Base-by-base conservation (phyloP, 2,888 invertebrate species). In the Cheilosia soror region DNA sequence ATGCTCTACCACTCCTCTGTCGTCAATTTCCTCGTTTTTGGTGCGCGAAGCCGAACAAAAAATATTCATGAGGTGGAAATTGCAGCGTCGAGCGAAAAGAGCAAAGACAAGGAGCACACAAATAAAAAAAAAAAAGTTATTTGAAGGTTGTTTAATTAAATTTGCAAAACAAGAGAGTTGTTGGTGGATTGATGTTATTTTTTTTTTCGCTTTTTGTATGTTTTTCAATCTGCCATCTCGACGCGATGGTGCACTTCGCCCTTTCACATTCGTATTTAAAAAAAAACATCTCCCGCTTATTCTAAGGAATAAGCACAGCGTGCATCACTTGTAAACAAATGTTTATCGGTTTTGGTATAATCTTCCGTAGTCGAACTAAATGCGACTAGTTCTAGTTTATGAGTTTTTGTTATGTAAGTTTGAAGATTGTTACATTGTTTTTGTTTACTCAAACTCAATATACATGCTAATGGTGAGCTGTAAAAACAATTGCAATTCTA, bases 141-240 rank as follows among this genome's bases (percentile, higher is more conserved):
- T 80, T 81, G 81, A 85, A 85, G 85, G 85, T 85, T 85, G 85
- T 77, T 77, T 68, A 77, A 85, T 81, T 81, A 49, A 80, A 77
- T 81, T 85, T 85, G 68, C 33, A 65, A 53, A 65, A 77, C 76
- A 60, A 63, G 44, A 31, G 49, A 68, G 5, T 31, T 72, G 47
- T 33, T 42, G 20, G 55, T 58, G 42, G 25, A 7, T 42, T 42
- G 42, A 1, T 6, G 15, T 55, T 58, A 40, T n/a, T 44, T 66
- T 13, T 42, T 47, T 4, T 42, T 33, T 4, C 4, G 11, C 49
- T 71, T 15, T 49, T 37, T 53, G 68, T 80, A 57, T 69, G 65
- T 44, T 83, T 51, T 62, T 37, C 53, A 49, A 60, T 60, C 31
- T 31, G 33, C 42, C 33, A 44, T 76, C 68, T 49, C 53, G 42